Evolutionary conservation across 92 coral and sea anemone genomes (phyloP).

Genomic region (Chrysogorgia sp.): DNA sequence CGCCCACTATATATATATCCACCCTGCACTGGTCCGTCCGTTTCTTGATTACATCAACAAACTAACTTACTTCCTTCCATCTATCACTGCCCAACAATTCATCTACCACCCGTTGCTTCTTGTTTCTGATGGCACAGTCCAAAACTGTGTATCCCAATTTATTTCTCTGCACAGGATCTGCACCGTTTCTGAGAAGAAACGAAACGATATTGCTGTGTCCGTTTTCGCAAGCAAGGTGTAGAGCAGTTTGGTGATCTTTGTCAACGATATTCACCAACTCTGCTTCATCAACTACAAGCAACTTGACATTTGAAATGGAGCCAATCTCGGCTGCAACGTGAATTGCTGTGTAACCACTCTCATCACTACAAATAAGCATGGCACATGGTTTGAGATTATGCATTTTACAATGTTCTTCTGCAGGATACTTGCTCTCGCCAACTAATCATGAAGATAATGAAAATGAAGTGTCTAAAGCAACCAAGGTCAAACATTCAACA

Average conservation of each 20-base stretch:
- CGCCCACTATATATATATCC: too few relatives aligned
- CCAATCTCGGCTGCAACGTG: constrained; percentile 20
- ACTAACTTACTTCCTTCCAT: constrained; percentile 25
- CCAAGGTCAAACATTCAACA: too few relatives aligned
- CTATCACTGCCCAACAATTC: constrained; percentile 15
- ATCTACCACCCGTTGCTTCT: constrained; percentile 1
- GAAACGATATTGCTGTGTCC: constrained; percentile 12
- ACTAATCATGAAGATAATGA: too few relatives aligned
- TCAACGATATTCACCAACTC: background rate
- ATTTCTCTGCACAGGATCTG: constrained; percentile 10
- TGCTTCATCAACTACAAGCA: constrained; percentile 15
- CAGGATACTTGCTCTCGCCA: too few relatives aligned
- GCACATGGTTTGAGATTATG: too few relatives aligned
- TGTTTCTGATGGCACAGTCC: background rate
- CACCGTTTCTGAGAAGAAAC: constrained; percentile 13
- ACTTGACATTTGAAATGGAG: constrained; percentile 20
- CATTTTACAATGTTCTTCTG: too few relatives aligned
- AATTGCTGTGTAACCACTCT: background rate
- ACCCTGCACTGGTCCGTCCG: too few relatives aligned
- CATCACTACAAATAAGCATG: background rate
- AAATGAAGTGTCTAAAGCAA: too few relatives aligned
- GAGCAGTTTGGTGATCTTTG: constrained; percentile 1
- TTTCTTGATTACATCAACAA: too few relatives aligned
- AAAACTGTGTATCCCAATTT: background rate
- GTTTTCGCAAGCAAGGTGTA: constrained; percentile 18